phyloP scores from a whole-genome alignment of 2,113 vertebrate genomes.

The Ammodytes dubius region DNA sequence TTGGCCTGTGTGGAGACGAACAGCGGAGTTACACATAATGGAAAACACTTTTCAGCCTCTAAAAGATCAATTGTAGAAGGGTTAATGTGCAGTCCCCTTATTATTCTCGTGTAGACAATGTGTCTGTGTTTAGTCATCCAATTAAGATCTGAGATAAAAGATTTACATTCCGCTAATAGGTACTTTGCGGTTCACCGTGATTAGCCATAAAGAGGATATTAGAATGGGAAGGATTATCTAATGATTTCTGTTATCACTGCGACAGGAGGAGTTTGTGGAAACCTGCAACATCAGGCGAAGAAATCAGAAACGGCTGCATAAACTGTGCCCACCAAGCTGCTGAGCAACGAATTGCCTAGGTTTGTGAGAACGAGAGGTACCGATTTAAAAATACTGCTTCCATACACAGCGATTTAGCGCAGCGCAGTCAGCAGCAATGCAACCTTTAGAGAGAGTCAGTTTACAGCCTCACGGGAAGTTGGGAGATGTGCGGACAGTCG shows the following conservation, averaged over 20 bases:
- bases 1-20: slow-evolving; percentile 87
- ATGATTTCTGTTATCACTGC: slow-evolving; percentile 35
- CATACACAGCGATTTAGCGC: slow-evolving; percentile 53
- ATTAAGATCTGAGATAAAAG: slow-evolving; percentile 48
- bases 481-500: slow-evolving; percentile 36
- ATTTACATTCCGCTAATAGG: slow-evolving; percentile 44
- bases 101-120: slow-evolving; percentile 29
- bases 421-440: slow-evolving; percentile 62
- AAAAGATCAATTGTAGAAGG: slow-evolving; percentile 51
- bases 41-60: slow-evolving; percentile 3
- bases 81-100: slow-evolving; percentile 19
- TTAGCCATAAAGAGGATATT: slow-evolving; percentile 24
- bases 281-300: slow-evolving; percentile 8
- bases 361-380: slow-evolving; percentile 1
- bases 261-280: slow-evolving; percentile 13
- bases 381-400: slow-evolving; percentile 53
- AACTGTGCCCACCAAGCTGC: slow-evolving; percentile 27
- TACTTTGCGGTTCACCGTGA: slow-evolving; percentile 42
- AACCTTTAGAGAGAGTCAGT: slow-evolving; percentile 59
- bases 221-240: slow-evolving; percentile 47
- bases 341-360: slow-evolving; percentile 31
- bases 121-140: slow-evolving; percentile 37
- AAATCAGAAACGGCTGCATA: slow-evolving; percentile 23
- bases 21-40: background rate
- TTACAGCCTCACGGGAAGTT: slow-evolving; percentile 48